Percentiles rank a stretch among this genome's conserved stretches.
Conservation (phyloP, 2,888 invertebrate genomes). For the Drosophila peninsularis region DNA sequence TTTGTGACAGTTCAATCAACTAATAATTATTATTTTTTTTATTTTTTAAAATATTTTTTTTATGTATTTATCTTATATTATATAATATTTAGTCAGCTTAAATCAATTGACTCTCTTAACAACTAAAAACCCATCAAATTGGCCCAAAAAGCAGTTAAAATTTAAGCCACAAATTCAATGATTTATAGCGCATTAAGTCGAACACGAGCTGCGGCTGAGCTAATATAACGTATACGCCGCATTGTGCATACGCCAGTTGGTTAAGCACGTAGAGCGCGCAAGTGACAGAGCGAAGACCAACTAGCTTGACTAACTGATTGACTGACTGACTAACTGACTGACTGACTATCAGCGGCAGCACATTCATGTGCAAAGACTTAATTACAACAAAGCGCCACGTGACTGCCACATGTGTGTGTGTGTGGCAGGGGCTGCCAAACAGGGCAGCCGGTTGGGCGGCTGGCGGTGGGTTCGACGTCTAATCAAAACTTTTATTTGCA, state of each 20-base stretch:
- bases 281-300: constrained; percentile 21
- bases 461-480: constrained; percentile 57
- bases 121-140: background rate
- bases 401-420: constrained; percentile 59
- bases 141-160: background rate
- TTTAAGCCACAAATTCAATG: background rate
- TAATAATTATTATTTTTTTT: too few relatives aligned
- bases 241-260: constrained; percentile 63
- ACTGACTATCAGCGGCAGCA: constrained; percentile 24
- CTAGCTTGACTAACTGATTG: constrained; percentile 12
- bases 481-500: constrained; percentile 84
- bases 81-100: background rate
- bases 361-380: constrained; percentile 73
- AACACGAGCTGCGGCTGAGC: constrained; percentile 10
- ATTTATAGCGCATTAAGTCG: constrained; percentile 19
- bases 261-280: constrained; percentile 31
- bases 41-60: too few relatives aligned
- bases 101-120: background rate
- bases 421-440: constrained; percentile 14
- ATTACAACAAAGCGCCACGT: constrained; percentile 67
- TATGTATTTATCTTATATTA: too few relatives aligned
- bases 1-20: too few relatives aligned
- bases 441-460: constrained; percentile 6
- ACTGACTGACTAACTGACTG: constrained; percentile 7
- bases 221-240: constrained; percentile 30